Evolutionary conservation across 2,113 vertebrate species (phyloP), one percentile per base, ranked within the genome.

Genomic region (Neofelis nebulosa): DNA sequence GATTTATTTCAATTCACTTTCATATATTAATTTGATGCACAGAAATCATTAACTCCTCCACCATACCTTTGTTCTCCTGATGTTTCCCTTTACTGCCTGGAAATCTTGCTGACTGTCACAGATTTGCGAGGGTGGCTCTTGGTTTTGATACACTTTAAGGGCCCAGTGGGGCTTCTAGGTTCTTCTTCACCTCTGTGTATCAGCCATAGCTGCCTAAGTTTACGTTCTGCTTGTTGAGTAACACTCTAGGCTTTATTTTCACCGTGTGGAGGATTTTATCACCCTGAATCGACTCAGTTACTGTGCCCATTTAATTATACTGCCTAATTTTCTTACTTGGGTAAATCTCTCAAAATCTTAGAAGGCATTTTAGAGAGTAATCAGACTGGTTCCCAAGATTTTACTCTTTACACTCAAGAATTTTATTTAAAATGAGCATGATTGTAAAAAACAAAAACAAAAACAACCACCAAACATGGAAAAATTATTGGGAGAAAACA

Each of bases 261-360:
- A 89, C 94, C 45, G 19, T 83, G 63, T 66, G 63, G 80, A 87
- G 68, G 33, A 91, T 94, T 96, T 97, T 95, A 97, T 94, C 76
- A n/a, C 88, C 81, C 88, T 74, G 50, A 71, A 91, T 89, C 1
- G 55, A 94, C 81, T 92, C 82, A 93, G 57, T 97, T 97, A 92
- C 81, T 74, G 3, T n/a, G 36, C 45, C 73, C 87, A 83, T 89
- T 98, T 93, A 89, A 91, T 95, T 91, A 85, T 89, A 82, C 68
- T 83, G 45, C 81, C 78, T 92, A 61, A 50, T 29, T 95, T 97
- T 86, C 88, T 95, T 89, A 81, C 81, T 85, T 86, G 73, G 33
- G 65, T 69, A 93, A 95, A 89, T 93, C 48, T 81, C 89, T 93
- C 33, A 94, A 82, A 97, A 96, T 91, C 88, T 95, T 94, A 89